Evolutionary conservation across 2,797 vertebrate species (phyloP).

Genomic region (Squalus acanthias): DNA sequence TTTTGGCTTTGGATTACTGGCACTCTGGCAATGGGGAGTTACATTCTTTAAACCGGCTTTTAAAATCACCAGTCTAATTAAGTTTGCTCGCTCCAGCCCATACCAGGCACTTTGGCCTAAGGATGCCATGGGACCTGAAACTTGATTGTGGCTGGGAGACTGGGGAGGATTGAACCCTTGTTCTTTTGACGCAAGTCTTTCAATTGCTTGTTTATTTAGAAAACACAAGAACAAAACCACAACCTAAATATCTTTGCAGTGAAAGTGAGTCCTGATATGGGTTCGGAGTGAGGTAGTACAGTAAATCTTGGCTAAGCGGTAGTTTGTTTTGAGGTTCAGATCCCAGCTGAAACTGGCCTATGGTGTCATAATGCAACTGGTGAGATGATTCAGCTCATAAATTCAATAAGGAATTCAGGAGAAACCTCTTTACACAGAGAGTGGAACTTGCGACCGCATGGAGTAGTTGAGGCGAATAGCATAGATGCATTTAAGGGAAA

Average conservation of each 20-base stretch:
- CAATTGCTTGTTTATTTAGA: background rate
- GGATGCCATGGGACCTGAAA: background rate
- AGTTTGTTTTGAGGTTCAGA: background rate
- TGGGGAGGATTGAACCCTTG: background rate
- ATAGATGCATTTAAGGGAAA: background rate
- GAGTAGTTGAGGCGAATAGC: background rate
- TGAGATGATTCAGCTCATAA: background rate
- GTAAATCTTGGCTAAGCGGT: background rate
- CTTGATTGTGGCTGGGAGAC: background rate
- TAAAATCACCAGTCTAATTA: background rate
- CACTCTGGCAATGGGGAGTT: background rate
- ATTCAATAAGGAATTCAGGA: background rate
- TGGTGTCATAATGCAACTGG: background rate
- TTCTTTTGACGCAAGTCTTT: background rate
- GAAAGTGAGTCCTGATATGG: background rate
- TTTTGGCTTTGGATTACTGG: background rate
- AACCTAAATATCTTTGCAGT: background rate
- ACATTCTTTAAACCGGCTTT: background rate
- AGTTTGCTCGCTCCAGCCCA: background rate
- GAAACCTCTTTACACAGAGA: background rate
- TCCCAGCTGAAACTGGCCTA: background rate
- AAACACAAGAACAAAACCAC: background rate
- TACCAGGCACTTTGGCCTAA: background rate
- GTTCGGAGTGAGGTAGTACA: background rate
- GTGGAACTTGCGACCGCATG: background rate